Base-by-base conservation (phyloP, 2,113 vertebrate species). In the human (Homo sapiens) region DNA sequence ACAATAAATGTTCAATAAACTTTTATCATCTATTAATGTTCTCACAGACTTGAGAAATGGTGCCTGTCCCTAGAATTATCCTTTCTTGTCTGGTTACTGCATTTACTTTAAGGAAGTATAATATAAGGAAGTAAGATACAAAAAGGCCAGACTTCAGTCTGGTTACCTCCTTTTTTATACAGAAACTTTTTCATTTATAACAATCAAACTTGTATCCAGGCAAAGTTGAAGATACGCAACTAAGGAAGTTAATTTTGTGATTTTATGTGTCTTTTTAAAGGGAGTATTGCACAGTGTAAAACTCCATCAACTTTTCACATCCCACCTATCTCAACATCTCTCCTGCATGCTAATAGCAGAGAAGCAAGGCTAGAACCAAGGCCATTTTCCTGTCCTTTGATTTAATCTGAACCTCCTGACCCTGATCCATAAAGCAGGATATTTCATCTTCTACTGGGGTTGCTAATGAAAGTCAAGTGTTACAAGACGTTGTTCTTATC, bases 401-500 rank as follows among this genome's bases (percentile, higher is more conserved):
- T 96, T 97, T 93, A 84, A 92, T 90, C n/a, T 55, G 55, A 90
- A 48, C 18, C 72, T 95, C 90, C 93, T 95, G 76, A 94, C 90
- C 48, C 72, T 43, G 40, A 93, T 81, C 82, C 40, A 32, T 76
- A 89, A 89, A 94, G 38, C 55, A 95, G n/a, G 8, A 17, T 57
- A 57, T 90, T 91, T 95, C 38, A 89, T 97, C 76, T 95, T 94
- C 92, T 94, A 3, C n/a, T 43, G 66, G 35, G 89, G 66, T 43
- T 93, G 48, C 89, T 97, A 88, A 94, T 96, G 93, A 94, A 96
- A 96, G 59, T 93, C 72, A 93, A 88, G 85, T 86, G 30, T 80
- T 96, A 80, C 38, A 70, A 83, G 82, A 87, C 50, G 86, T 48
- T 93, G 90, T 96, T 92, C 85, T 95, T 81, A 94, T 93, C 45